Evolutionary conservation across 2,888 invertebrate genomes (phyloP), one percentile per base, ranked within the genome.

Genomic region (Polietes domitor): DNA sequence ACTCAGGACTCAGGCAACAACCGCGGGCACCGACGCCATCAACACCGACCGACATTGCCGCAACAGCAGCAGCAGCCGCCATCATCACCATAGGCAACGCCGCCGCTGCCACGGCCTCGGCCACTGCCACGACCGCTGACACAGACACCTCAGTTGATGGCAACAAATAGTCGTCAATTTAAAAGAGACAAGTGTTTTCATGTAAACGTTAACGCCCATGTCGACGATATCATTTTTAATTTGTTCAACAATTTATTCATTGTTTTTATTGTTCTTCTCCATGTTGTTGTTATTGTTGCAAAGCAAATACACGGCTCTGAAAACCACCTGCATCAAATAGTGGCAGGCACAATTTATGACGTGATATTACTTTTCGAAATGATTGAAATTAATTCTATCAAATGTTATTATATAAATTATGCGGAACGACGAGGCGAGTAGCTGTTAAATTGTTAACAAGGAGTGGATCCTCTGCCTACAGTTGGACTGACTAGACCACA

Each of bases 191-290:
- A 21, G 58, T 72, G 41, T 55, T n/a, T 68, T 43, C 68, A n/a
- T 58, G 55, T 55, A n/a, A 55, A 53, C 21, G 72, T 72, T 72
- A 81, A 84, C 81, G 81, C 84, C 84, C 78, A 73, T 81, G 84
- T 81, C 72, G 78, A 63, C 81, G 24, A 68, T 68, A 81, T 81
- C 53, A 79, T 81, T 79, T 81, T 84, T 79, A 81, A 81, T 81
- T 81, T 81, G 78, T 79, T 84, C 47, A 76, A 84, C 76, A 76
- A 81, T 84, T 84, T 73, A 81, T 78, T 76, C 68, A 41, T 63
- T 53, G 17, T 72, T 53, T 71, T 53, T 63, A 15, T 77, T 63
- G 71, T 32, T 50, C 28, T 41, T 63, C 47, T 32, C 47, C n/a
- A 53, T 70, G 26, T 77, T 73, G 68, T 19, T 76, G 12, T 26